These are phyloP conservation scores for Incurvaria masculella DNA, from an alignment of 2,888 invertebrate species.

Conservation along the genomic window DNA sequence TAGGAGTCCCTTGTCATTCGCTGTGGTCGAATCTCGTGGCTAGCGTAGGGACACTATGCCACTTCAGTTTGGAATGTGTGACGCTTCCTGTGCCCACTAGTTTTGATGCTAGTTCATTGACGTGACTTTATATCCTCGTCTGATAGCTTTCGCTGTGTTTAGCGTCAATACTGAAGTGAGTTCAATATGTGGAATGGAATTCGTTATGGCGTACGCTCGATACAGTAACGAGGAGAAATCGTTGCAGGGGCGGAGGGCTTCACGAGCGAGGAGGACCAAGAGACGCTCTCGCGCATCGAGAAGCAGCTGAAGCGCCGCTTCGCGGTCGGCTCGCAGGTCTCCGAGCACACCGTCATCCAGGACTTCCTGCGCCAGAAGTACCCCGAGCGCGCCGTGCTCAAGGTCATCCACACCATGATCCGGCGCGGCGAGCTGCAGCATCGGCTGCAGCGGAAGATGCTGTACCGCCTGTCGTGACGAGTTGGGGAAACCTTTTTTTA, in stretches of 20 bases:
- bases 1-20: no score
- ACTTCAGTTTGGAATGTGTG: no score
- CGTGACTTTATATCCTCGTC: no score
- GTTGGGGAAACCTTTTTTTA: constrained; percentile 3
- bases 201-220: no score
- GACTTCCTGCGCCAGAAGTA: constrained; percentile 85
- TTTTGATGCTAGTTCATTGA: no score
- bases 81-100: no score
- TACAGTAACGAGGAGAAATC: no score
- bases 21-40: no score
- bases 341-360: constrained; percentile 89
- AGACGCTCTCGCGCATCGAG: constrained; percentile 84
- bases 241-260: constrained; percentile 98
- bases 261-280: constrained; percentile 92
- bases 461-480: constrained; percentile 81
- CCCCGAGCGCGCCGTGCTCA: constrained; percentile 79
- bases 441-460: constrained; percentile 94
- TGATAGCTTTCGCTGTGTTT: no score
- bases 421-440: constrained; percentile 94
- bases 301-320: constrained; percentile 92
- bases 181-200: no score
- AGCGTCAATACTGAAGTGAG: no score
- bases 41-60: no score
- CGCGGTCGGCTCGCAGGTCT: constrained; percentile 94
- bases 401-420: constrained; percentile 94